These are phyloP conservation scores for Drosophila insularis DNA, from an alignment of 1,140 invertebrate genomes.

Conservation along the genomic window DNA sequence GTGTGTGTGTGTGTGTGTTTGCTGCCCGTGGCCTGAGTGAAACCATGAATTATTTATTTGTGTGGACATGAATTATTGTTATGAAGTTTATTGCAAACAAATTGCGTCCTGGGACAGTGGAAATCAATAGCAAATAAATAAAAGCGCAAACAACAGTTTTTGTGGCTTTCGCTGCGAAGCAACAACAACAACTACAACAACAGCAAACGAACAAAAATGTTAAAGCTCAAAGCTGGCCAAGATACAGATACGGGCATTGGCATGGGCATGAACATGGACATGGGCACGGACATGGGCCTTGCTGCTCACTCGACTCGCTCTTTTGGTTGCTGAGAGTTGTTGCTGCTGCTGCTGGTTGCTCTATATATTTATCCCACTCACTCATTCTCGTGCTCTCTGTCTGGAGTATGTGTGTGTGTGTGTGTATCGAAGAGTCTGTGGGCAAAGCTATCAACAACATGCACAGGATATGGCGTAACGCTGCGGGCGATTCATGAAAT, in stretches of 20 bases:
- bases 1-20: background rate
- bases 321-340: slow-evolving; percentile 33
- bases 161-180: slow-evolving; percentile 71
- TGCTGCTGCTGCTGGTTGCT: slow-evolving; percentile 34
- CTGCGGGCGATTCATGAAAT: slow-evolving; percentile 80
- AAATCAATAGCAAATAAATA: slow-evolving; percentile 82
- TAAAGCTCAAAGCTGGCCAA: slow-evolving; percentile 26
- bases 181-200: slow-evolving; percentile 48
- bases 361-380: background rate
- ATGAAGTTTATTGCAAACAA: slow-evolving; percentile 82
- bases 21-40: slow-evolving; percentile 18
- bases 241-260: slow-evolving; percentile 41
- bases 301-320: slow-evolving; percentile 1
- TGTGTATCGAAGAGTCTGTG: slow-evolving; percentile 42
- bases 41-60: slow-evolving; percentile 81
- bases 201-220: slow-evolving; percentile 33
- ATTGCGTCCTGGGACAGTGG: slow-evolving; percentile 80
- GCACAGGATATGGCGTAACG: slow-evolving; percentile 65
- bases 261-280: slow-evolving; percentile 1
- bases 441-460: slow-evolving; percentile 73
- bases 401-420: background rate
- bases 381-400: background rate
- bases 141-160: slow-evolving; percentile 80
- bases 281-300: too few species aligned
- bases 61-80: slow-evolving; percentile 82